Conservation (phyloP, 2,113 vertebrate genomes). For the Alosa alosa region DNA sequence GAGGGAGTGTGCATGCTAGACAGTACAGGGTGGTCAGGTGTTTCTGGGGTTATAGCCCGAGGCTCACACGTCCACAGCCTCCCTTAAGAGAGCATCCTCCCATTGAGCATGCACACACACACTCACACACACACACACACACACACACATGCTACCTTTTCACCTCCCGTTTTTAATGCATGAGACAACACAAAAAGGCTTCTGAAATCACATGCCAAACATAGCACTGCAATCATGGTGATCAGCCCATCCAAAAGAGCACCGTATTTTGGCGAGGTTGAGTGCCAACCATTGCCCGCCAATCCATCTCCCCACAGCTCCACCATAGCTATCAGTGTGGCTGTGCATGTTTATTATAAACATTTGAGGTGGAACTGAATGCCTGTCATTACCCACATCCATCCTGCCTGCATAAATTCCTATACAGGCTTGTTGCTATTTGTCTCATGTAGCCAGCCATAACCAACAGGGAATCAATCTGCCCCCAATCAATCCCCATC, state of each 20-base stretch:
- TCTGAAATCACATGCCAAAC: not conserved
- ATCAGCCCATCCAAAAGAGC: not conserved
- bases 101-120: slow-evolving; percentile 44
- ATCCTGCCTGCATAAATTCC: not conserved
- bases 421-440: not conserved
- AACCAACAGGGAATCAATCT: not conserved
- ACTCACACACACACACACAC: slow-evolving; percentile 9
- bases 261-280: not conserved
- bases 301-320: not conserved
- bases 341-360: slow-evolving; percentile 26
- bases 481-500: no score
- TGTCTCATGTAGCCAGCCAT: not conserved
- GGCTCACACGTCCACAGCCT: not conserved
- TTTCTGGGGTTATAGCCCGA: not conserved
- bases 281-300: not conserved
- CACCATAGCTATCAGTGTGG: not conserved
- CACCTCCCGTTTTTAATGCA: not conserved
- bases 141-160: slow-evolving; percentile 27
- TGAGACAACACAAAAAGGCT: not conserved
- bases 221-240: not conserved
- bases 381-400: not conserved
- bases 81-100: slow-evolving; percentile 51
- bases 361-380: not conserved
- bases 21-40: not conserved
- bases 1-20: no score